Conservation (phyloP, 2,888 invertebrate genomes). For the Ypsolopha scabrella region DNA sequence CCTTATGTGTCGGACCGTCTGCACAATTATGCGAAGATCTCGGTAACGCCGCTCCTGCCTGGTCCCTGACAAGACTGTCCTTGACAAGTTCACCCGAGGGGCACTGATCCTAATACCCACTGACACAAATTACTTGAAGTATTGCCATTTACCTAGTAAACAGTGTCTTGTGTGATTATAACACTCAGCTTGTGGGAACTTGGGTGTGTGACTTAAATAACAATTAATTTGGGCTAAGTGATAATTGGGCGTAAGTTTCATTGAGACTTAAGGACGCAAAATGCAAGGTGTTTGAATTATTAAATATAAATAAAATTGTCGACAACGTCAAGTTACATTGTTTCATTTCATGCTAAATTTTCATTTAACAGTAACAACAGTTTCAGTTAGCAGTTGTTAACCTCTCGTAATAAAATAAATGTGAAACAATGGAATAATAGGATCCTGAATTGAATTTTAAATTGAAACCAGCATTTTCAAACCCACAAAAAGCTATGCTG, state of each 20-base stretch:
- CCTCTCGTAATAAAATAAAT: neutral
- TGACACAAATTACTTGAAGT: conserved; percentile 1
- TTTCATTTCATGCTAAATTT: conserved; percentile 11
- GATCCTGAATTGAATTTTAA: neutral
- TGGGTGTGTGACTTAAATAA: too few relatives aligned
- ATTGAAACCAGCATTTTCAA: neutral
- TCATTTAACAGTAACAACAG: conserved; percentile 3
- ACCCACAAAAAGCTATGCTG: neutral
- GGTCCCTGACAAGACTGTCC: conserved; percentile 38
- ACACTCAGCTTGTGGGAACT: too few relatives aligned
- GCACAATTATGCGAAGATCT: conserved; percentile 31
- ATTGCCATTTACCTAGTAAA: too few relatives aligned
- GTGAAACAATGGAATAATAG: neutral
- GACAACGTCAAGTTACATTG: neutral
- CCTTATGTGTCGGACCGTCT: conserved; percentile 45
- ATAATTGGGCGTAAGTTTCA: too few relatives aligned
- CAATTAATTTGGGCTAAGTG: too few relatives aligned
- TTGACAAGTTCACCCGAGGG: conserved; percentile 34
- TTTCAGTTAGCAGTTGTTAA: too few relatives aligned
- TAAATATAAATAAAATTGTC: too few relatives aligned
- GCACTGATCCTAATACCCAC: conserved; percentile 16
- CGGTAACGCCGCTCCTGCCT: conserved; percentile 30
- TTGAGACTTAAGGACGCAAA: too few relatives aligned
- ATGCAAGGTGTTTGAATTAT: too few relatives aligned
- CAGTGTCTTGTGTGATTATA: too few relatives aligned